phyloP scores from a whole-genome alignment of 2,113 vertebrate species.

The Odobenus rosmarus region DNA sequence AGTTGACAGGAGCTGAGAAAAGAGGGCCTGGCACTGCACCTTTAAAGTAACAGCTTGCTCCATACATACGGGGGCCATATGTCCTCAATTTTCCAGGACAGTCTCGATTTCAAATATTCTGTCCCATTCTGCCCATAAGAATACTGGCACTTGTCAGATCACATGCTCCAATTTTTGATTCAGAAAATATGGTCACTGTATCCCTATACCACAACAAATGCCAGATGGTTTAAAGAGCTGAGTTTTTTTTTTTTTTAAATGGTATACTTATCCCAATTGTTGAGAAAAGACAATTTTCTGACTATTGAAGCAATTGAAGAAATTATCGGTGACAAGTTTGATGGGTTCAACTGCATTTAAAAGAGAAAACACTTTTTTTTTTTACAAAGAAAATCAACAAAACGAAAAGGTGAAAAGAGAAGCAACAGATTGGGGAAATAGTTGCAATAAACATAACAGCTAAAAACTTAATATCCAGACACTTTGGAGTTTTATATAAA shows the following conservation, averaged over 20 bases:
- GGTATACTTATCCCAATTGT: constrained; percentile 78
- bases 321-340: constrained; percentile 76
- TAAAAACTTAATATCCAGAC: constrained; percentile 35
- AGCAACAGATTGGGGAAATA: constrained; percentile 42
- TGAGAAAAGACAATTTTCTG: constrained; percentile 77
- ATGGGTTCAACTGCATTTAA: constrained; percentile 59
- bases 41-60: constrained; percentile 74
- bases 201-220: constrained; percentile 77
- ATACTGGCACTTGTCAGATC: constrained; percentile 76
- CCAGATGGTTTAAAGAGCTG: constrained; percentile 78
- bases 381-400: constrained; percentile 55
- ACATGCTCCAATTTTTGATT: constrained; percentile 78
- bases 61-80: constrained; percentile 73
- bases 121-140: constrained; percentile 76
- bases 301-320: constrained; percentile 76
- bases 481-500: constrained; percentile 39
- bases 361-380: constrained; percentile 3
- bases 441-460: neutral
- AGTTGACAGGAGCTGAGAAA: constrained; percentile 36
- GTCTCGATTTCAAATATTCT: constrained; percentile 79
- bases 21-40: constrained; percentile 35
- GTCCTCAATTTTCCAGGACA: constrained; percentile 74
- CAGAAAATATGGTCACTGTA: constrained; percentile 80
- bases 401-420: constrained; percentile 29
- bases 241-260: constrained; percentile 71